Conservation (phyloP, 2,797 vertebrate genomes). For the Phoeniculus purpureus region DNA sequence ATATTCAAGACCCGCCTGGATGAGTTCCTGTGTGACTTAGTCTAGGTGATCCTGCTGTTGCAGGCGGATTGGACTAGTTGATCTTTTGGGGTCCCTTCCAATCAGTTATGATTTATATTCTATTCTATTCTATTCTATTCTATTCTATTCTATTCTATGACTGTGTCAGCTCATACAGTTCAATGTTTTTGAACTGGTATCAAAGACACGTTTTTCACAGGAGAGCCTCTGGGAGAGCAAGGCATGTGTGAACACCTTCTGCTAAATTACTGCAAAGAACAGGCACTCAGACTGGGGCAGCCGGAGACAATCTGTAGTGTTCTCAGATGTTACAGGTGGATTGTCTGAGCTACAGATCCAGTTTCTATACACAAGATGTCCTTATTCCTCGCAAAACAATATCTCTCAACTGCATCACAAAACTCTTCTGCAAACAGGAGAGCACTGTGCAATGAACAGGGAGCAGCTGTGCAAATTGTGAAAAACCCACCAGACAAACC, state of each 20-base stretch:
- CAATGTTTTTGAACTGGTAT: not conserved
- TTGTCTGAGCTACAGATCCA: not conserved
- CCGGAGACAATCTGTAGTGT: not conserved
- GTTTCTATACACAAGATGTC: not conserved
- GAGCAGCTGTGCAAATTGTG: not conserved
- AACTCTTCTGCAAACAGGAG: not conserved
- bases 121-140: no score
- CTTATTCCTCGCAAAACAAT: not conserved
- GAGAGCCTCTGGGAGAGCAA: not conserved
- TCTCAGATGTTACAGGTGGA: not conserved
- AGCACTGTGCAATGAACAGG: not conserved
- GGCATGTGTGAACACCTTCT: not conserved
- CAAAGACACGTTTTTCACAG: not conserved
- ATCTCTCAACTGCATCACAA: not conserved
- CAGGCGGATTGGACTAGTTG: no score
- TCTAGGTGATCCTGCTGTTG: no score
- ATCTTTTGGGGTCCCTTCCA: no score
- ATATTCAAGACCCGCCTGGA: no score
- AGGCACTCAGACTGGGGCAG: not conserved
- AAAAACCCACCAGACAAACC: fast-evolving
- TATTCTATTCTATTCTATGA: no score
- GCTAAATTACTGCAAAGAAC: not conserved
- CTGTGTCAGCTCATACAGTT: not conserved
- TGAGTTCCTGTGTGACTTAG: no score
- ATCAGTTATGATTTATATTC: no score